Percentiles rank a stretch among this genome's conserved stretches.
Evolutionary conservation across 2,888 invertebrate genomes (phyloP).

Genomic region (Phymatocera aterrima): DNA sequence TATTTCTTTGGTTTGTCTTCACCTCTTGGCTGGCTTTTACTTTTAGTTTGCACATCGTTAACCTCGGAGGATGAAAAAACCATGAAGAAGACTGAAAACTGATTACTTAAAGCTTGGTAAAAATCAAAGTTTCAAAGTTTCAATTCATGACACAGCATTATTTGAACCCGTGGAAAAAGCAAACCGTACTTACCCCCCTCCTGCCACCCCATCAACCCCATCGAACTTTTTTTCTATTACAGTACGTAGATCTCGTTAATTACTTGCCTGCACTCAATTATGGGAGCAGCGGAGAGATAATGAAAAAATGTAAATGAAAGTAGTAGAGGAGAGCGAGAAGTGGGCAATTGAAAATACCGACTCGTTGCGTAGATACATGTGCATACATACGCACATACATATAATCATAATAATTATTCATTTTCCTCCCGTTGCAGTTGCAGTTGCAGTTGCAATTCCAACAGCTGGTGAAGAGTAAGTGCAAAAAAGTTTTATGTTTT

Average conservation of each 20-base stretch:
- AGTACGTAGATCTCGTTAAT: neutral
- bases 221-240: neutral
- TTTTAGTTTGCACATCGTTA: slow-evolving; percentile 30
- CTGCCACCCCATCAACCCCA: no score
- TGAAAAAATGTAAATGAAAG: slow-evolving; percentile 3
- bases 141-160: slow-evolving; percentile 28
- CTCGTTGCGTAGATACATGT: neutral
- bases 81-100: neutral
- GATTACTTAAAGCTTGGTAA: neutral
- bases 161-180: neutral
- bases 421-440: neutral
- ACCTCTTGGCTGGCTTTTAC: neutral
- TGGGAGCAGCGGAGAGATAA: neutral
- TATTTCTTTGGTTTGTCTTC: neutral
- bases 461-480: neutral
- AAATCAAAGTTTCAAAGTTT: slow-evolving; percentile 13
- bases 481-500: slow-evolving; percentile 6
- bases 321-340: neutral
- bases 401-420: slow-evolving; percentile 1
- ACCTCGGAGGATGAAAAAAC: neutral
- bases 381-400: neutral
- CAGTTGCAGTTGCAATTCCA: neutral
- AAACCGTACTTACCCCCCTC: no score
- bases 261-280: neutral
- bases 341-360: slow-evolving; percentile 28